Evolutionary conservation across 1,140 invertebrate species (phyloP).

Genomic region (Magallana angulata): DNA sequence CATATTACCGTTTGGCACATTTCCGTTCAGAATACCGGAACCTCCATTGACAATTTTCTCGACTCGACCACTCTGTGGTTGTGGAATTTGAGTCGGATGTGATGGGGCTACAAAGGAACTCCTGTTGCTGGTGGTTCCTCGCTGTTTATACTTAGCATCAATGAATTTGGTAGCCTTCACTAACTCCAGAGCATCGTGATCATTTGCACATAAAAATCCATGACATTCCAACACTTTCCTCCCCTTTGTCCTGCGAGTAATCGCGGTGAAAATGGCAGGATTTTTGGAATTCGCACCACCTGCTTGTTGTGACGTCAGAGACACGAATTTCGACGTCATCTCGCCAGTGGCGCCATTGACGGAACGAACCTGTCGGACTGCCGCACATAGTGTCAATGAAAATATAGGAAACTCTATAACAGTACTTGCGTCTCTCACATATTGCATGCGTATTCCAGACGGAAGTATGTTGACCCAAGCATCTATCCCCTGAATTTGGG

Average conservation of each 20-base stretch:
- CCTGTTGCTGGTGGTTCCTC: constrained; percentile 32
- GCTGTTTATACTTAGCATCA: constrained; percentile 66
- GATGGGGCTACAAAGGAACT: neutral
- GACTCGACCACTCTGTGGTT: neutral
- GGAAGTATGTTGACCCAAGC: constrained; percentile 94
- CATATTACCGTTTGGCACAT: neutral
- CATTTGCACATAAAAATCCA: constrained; percentile 95
- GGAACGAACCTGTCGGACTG: constrained; percentile 83
- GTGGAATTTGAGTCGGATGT: neutral
- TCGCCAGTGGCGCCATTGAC: constrained; percentile 74
- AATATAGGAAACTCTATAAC: constrained; percentile 98
- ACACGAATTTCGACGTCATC: constrained; percentile 88
- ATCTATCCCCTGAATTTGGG: constrained; percentile 72
- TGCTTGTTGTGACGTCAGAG: constrained; percentile 91
- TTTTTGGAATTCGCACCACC: constrained; percentile 83
- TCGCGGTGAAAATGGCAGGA: constrained; percentile 98
- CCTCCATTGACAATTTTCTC: neutral
- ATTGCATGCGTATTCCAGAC: constrained; percentile 96
- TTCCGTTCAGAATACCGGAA: neutral
- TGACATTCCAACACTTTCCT: constrained; percentile 99
- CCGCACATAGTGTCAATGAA: constrained; percentile 97
- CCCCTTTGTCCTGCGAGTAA: constrained; percentile 95
- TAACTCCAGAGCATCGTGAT: constrained; percentile 74
- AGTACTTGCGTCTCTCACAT: constrained; percentile 96
- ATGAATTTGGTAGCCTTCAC: constrained; percentile 73